Evolutionary conservation across 1,140 invertebrate species (phyloP).

Genomic region (Drosophila nigrodunni): DNA sequence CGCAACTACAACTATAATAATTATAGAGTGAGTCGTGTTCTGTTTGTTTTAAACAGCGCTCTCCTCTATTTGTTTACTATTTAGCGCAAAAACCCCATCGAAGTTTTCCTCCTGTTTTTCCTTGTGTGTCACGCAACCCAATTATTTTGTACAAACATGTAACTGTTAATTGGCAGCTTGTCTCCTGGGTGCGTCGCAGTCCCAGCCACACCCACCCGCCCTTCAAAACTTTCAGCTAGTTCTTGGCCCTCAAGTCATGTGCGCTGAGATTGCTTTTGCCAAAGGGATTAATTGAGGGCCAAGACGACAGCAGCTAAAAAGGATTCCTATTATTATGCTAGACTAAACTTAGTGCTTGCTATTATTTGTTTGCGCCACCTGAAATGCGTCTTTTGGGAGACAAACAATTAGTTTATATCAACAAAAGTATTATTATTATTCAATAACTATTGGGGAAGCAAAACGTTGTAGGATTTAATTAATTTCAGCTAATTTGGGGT

Average conservation of each 20-base stretch:
- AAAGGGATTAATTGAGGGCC: constrained; percentile 51
- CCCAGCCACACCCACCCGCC: background rate
- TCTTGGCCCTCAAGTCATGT: constrained; percentile 18
- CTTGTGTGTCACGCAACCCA: constrained; percentile 71
- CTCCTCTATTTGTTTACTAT: constrained; percentile 71
- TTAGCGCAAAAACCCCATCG: constrained; percentile 41
- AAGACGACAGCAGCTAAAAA: background rate
- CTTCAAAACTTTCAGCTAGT: background rate
- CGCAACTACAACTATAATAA: constrained; percentile 64
- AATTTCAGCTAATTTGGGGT: no score
- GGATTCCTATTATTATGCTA: no score
- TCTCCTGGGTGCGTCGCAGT: constrained; percentile 70
- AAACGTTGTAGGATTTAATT: no score
- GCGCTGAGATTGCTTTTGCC: constrained; percentile 67
- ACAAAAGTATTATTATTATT: constrained; percentile 3
- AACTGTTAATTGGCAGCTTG: constrained; percentile 80
- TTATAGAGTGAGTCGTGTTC: constrained; percentile 53
- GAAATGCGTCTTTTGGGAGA: background rate
- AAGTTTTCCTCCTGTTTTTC: constrained; percentile 18
- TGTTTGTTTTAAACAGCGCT: constrained; percentile 67
- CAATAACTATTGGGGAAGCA: no score
- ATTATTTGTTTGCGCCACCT: background rate
- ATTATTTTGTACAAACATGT: constrained; percentile 80
- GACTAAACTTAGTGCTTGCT: constrained; percentile 7
- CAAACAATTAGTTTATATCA: background rate